Evolutionary conservation across 2,888 invertebrate genomes (phyloP).

Genomic region (Lasioglossum morio): DNA sequence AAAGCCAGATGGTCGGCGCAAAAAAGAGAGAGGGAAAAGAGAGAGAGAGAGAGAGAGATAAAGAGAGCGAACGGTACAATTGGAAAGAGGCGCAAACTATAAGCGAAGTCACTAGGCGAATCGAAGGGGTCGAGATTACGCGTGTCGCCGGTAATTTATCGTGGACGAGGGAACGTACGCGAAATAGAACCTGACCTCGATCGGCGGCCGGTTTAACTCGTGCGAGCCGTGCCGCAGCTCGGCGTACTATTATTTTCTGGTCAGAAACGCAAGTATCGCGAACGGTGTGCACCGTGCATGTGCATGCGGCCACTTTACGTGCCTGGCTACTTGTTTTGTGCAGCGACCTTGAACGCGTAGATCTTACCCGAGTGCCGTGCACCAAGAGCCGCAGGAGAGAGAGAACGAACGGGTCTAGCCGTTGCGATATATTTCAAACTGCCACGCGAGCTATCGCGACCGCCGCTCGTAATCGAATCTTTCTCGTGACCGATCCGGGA

Average conservation of each 20-base stretch:
- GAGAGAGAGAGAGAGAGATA: neutral
- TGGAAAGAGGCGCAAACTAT: constrained; percentile 45
- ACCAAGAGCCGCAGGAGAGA: constrained; percentile 12
- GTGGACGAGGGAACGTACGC: constrained; percentile 45
- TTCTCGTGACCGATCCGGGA: constrained; percentile 12
- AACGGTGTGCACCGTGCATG: constrained; percentile 43
- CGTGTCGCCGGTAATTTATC: constrained; percentile 61
- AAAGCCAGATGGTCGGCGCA: constrained; percentile 8
- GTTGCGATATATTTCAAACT: constrained; percentile 29
- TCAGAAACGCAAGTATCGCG: constrained; percentile 44
- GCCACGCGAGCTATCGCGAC: constrained; percentile 15
- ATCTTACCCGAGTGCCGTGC: constrained; percentile 44
- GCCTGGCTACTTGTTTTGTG: constrained; percentile 57
- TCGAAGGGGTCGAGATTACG: constrained; percentile 61
- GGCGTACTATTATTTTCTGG: constrained; percentile 58
- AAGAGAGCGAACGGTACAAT: constrained; percentile 38
- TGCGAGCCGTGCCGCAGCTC: constrained; percentile 14
- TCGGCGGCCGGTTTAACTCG: constrained; percentile 44
- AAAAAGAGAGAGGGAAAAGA: neutral
- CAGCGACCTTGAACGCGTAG: constrained; percentile 63
- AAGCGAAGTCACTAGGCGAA: constrained; percentile 57
- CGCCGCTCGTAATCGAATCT: neutral
- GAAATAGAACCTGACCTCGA: constrained; percentile 57
- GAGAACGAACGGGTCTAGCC: constrained; percentile 13
- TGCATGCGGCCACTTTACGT: constrained; percentile 62